Conservation (phyloP, 2,888 invertebrate genomes). For the Andricus quercusramuli region DNA sequence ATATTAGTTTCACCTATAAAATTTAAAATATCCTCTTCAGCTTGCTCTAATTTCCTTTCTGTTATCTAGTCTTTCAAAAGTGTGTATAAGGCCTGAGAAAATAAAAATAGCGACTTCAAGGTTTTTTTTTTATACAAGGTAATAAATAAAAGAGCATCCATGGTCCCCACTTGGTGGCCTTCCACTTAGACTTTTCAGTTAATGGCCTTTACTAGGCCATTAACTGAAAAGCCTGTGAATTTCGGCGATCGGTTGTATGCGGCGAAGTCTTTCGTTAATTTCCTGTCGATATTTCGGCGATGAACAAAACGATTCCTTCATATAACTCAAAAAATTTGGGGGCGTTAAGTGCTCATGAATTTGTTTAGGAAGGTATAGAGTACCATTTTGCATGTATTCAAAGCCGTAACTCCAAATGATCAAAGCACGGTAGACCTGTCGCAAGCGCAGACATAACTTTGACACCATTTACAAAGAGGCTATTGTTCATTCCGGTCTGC, state of each 20-base stretch:
- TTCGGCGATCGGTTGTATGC: neutral
- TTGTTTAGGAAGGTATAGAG: neutral
- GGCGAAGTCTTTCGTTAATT: neutral
- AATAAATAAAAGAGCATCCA: too few relatives aligned
- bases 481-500: too few relatives aligned
- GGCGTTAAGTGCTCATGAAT: constrained; percentile 3
- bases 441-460: neutral
- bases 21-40: neutral
- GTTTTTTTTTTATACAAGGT: too few relatives aligned
- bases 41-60: too few relatives aligned
- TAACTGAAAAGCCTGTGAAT: neutral
- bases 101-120: too few relatives aligned
- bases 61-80: too few relatives aligned
- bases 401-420: too few relatives aligned
- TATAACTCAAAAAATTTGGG: neutral
- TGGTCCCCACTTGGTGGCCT: constrained; percentile 1
- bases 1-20: neutral
- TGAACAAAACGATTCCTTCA: neutral
- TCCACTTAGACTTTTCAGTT: neutral
- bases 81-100: too few relatives aligned
- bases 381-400: constrained; percentile 18
- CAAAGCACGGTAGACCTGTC: neutral
- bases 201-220: neutral
- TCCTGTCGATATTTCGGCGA: neutral
- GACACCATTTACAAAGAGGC: neutral